Evolutionary conservation across 1,140 invertebrate species (phyloP).

Genomic region (Drosophila sproati): DNA sequence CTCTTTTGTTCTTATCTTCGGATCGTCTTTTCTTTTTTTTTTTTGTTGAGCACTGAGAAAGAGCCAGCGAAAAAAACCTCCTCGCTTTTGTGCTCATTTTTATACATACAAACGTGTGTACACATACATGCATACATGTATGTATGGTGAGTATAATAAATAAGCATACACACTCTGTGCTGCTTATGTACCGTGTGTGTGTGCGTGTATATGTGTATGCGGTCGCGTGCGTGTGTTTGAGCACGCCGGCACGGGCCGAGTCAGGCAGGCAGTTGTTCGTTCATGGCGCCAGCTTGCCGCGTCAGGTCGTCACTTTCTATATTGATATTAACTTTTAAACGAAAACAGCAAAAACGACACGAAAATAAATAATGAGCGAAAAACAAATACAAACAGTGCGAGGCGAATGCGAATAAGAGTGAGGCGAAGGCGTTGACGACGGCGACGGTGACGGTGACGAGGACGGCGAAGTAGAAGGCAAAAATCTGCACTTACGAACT

Average conservation of each 20-base stretch:
- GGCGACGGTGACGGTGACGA: slow-evolving; percentile 3
- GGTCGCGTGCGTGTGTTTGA: slow-evolving; percentile 67
- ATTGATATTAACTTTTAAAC: slow-evolving; percentile 83
- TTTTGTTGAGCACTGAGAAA: slow-evolving; percentile 34
- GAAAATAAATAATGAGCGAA: slow-evolving; percentile 82
- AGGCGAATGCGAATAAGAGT: slow-evolving; percentile 39
- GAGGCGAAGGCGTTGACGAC: slow-evolving; percentile 12
- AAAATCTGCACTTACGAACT: slow-evolving; percentile 66
- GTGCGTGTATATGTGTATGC: slow-evolving; percentile 21
- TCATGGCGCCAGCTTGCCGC: slow-evolving; percentile 78
- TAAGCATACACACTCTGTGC: background rate
- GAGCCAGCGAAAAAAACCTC: slow-evolving; percentile 10
- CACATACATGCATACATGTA: background rate
- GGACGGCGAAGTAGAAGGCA: slow-evolving; percentile 7
- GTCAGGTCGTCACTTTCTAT: slow-evolving; percentile 82
- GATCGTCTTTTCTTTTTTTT: slow-evolving; percentile 17
- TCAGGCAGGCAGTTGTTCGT: slow-evolving; percentile 34
- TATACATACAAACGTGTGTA: background rate
- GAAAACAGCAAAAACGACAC: slow-evolving; percentile 82
- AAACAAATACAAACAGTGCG: slow-evolving; percentile 73
- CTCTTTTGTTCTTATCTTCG: slow-evolving; percentile 33
- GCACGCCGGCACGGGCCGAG: slow-evolving; percentile 53
- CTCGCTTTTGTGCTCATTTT: background rate
- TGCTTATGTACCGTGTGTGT: slow-evolving; percentile 8
- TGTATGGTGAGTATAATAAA: slow-evolving; percentile 12